Base-by-base conservation (phyloP, 2,888 invertebrate genomes). In the Melinaea menophilus region DNA sequence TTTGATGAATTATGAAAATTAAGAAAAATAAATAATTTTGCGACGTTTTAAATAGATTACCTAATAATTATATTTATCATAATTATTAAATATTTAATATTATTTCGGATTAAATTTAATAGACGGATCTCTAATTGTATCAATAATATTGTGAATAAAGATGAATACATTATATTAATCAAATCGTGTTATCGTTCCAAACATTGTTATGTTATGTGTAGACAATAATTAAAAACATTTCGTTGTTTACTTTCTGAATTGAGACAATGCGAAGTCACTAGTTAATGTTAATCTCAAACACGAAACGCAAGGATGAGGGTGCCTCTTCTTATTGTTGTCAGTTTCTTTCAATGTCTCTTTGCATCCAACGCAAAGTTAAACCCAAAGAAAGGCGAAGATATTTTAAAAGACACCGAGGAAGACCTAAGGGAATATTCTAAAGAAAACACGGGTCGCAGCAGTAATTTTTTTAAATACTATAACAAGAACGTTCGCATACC, bases 201-300 rank as follows among this genome's bases (percentile, higher is more conserved):
- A 75, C 73, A 75, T 79, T 84, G 81, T 84, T 76, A 77, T 71
- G 66, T 64, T 71, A 71, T 72, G 70, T 73, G 69, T 67, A 71
- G 72, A 77, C 74, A 79, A 75, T 74, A 79, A 81, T 75, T 78
- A 74, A 79, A 77, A 85, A 84, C 85, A 84, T 73, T 67, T 35
- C 41, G 62, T 69, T 79, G 82, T 82, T 85, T 81, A 82, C 82
- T 74, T 85, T 82, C 71, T 72, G 69, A 72, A 41, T 65, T 75
- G 70, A 73, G 73, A 73, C 75, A 80, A 72, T 72, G 71, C 67
- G 70, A 72, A 73, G 69, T 64, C 60, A 67, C 73, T 83, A 87
- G 84, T 87, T 74, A 68, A 48, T 48, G 46, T 34, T 59, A 31
- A 60, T 65, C 56, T 33, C 11, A 22, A 46, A 58, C 22, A 37